These are phyloP conservation scores for Scleropages formosus DNA, from an alignment of 2,797 vertebrate species.

Conservation along the genomic window DNA sequence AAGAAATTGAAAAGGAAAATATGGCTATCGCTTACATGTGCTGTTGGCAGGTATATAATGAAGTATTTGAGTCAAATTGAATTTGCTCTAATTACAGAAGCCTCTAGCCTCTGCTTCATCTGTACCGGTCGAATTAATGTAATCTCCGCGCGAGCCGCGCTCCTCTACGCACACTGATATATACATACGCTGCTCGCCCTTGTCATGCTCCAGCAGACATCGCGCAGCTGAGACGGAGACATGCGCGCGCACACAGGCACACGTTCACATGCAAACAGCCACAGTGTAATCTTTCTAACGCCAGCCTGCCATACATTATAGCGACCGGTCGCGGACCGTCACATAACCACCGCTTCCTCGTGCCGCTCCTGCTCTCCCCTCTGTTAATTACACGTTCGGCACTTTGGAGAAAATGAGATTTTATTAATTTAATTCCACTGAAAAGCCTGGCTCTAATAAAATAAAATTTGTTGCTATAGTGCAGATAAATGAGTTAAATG, in stretches of 20 bases:
- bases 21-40: constrained; percentile 66
- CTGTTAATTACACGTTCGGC: constrained; percentile 85
- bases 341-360: constrained; percentile 49
- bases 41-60: constrained; percentile 72
- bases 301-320: constrained; percentile 56
- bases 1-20: constrained; percentile 66
- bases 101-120: constrained; percentile 72
- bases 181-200: constrained; percentile 7
- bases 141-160: constrained; percentile 44
- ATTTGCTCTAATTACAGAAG: constrained; percentile 73
- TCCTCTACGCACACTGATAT: neutral
- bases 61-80: constrained; percentile 70
- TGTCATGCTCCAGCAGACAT: constrained; percentile 15
- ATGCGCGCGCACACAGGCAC: constrained; percentile 5
- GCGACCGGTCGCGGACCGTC: constrained; percentile 71
- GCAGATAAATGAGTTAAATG: constrained; percentile 80
- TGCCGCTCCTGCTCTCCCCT: constrained; percentile 43
- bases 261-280: neutral
- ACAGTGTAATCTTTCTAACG: constrained; percentile 31
- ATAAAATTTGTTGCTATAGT: constrained; percentile 77
- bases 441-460: constrained; percentile 78
- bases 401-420: constrained; percentile 90
- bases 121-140: constrained; percentile 63
- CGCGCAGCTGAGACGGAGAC: constrained; percentile 10
- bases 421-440: constrained; percentile 88